Conservation (phyloP, 1,140 invertebrate genomes). For the Camponotus vicinus region DNA sequence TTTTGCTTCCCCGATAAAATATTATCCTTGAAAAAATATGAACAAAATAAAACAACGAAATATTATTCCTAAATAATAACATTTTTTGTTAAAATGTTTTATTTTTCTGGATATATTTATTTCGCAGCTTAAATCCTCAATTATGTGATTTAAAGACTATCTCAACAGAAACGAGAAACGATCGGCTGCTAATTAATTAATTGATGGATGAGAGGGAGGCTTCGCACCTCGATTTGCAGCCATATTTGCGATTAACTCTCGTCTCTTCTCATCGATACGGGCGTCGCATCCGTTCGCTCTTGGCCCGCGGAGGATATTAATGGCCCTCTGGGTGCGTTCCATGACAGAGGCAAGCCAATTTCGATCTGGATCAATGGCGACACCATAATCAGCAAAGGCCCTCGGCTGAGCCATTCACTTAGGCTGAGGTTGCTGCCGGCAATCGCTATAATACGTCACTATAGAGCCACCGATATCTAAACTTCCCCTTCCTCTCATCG, state of each 20-base stretch:
- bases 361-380: slow-evolving; percentile 75
- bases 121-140: not conserved
- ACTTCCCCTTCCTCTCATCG: not conserved
- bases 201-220: not conserved
- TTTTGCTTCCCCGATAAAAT: not conserved
- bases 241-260: slow-evolving; percentile 51
- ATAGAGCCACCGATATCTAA: slow-evolving; percentile 53
- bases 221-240: slow-evolving; percentile 43
- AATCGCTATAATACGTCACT: slow-evolving; percentile 69
- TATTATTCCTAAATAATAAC: too few relatives aligned
- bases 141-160: not conserved
- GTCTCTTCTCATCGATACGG: slow-evolving; percentile 39
- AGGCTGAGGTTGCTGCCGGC: slow-evolving; percentile 65
- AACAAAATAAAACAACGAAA: too few relatives aligned
- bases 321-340: slow-evolving; percentile 71
- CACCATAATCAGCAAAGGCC: slow-evolving; percentile 74
- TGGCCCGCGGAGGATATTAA: slow-evolving; percentile 68
- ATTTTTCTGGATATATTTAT: not conserved
- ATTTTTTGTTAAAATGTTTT: not conserved
- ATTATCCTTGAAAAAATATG: not conserved
- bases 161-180: not conserved
- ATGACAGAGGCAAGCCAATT: slow-evolving; percentile 74
- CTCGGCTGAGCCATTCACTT: slow-evolving; percentile 74
- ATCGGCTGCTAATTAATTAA: slow-evolving; percentile 20
- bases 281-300: slow-evolving; percentile 36